A percentile compares a stretch with the other conserved stretches of the same genome.
Conservation (phyloP, 2,113 vertebrate species). For the Probosciger aterrimus region DNA sequence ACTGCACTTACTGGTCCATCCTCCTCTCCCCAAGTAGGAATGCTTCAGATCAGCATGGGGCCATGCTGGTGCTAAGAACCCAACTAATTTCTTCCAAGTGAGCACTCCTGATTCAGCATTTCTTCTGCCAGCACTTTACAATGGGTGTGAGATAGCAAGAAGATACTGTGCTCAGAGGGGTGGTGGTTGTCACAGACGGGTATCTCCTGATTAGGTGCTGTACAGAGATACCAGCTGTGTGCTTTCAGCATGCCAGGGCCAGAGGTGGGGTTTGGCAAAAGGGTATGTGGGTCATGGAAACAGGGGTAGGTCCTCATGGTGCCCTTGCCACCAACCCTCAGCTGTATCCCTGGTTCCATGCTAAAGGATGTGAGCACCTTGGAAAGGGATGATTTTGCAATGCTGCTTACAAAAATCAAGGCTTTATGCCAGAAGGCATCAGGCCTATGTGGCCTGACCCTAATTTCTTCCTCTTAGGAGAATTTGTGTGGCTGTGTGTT, state of each 20-base stretch:
- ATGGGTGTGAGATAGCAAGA: background rate
- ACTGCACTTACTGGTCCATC: background rate
- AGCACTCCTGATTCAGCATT: background rate
- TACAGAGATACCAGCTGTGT: background rate
- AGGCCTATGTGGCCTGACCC: background rate
- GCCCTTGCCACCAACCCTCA: background rate
- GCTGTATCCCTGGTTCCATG: fast-evolving
- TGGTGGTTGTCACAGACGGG: fast-evolving
- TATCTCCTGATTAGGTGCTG: background rate
- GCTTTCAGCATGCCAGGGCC: fast-evolving
- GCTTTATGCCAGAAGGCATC: background rate
- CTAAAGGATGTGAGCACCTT: background rate
- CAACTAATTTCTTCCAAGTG: background rate
- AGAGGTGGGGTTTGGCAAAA: background rate
- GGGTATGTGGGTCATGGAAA: background rate
- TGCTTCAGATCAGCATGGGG: background rate
- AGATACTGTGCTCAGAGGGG: background rate
- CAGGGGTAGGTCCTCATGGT: background rate
- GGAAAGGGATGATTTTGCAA: background rate
- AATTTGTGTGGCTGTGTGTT: background rate
- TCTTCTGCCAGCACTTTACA: constrained; percentile 4
- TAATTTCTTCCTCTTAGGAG: background rate
- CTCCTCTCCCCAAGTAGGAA: background rate
- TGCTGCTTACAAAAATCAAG: background rate
- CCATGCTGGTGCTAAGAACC: background rate